Conservation (phyloP, 2,797 vertebrate species). For the Simalia tracyae region DNA sequence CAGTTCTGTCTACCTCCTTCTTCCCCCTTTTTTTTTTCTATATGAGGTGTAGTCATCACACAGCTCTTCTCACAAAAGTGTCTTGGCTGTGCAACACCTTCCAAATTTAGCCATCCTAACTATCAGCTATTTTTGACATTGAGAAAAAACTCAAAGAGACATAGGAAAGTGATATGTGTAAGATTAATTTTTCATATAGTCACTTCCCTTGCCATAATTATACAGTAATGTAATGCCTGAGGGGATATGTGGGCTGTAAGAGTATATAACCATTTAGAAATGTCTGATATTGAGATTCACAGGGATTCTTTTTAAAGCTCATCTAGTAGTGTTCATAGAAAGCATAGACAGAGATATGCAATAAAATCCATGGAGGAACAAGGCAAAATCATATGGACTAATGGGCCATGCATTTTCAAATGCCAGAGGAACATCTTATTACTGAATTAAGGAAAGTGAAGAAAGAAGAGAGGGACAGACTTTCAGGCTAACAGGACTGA, state of each 20-base stretch:
- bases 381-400: conserved; percentile 28
- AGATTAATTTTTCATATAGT: conserved; percentile 4
- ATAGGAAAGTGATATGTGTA: neutral
- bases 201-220: conserved; percentile 6
- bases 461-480: neutral
- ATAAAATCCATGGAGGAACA: conserved; percentile 2
- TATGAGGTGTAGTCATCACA: neutral
- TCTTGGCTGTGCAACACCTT: neutral
- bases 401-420: conserved; percentile 7
- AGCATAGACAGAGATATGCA: neutral
- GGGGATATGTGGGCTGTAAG: neutral
- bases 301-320: neutral
- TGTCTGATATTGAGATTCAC: conserved; percentile 25
- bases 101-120: conserved; percentile 4
- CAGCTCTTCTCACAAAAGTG: neutral
- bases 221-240: neutral
- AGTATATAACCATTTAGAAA: conserved; percentile 5
- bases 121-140: neutral
- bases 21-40: neutral
- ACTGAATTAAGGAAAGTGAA: conserved; percentile 16
- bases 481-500: conserved; percentile 3
- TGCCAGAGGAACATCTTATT: conserved; percentile 23
- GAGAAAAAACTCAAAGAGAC: neutral
- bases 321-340: conserved; percentile 29
- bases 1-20: neutral